These are phyloP conservation scores for Bombus sylvicola DNA, from an alignment of 1,140 invertebrate genomes.

Conservation along the genomic window DNA sequence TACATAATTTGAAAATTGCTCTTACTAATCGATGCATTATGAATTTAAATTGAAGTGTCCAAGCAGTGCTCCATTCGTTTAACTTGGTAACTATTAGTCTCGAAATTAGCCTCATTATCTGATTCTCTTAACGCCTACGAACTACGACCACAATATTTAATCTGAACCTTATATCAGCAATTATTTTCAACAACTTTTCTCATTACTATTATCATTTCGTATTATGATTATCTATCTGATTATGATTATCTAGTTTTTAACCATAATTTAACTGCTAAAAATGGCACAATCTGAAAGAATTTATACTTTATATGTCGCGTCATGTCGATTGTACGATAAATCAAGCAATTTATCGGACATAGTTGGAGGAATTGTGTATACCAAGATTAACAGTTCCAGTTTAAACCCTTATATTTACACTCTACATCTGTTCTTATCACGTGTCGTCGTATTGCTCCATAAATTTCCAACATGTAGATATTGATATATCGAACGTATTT, in stretches of 20 bases:
- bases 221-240: too few species aligned
- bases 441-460: background rate
- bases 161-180: background rate
- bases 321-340: background rate
- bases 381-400: background rate
- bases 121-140: background rate
- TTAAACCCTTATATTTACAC: background rate
- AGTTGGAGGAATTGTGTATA: background rate
- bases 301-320: background rate
- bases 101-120: background rate
- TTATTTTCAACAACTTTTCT: too few species aligned
- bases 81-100: background rate
- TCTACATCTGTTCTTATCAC: background rate
- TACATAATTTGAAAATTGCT: background rate
- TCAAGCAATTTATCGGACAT: background rate
- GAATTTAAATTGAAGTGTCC: background rate
- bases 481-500: background rate
- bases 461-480: background rate
- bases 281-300: too few species aligned
- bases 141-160: background rate
- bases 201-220: too few species aligned
- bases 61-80: background rate
- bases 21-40: background rate
- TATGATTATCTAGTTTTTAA: too few species aligned
- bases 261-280: too few species aligned